These are phyloP conservation scores for Alaudala cheleensis DNA, from an alignment of 2,113 vertebrate species.

Conservation along the genomic window DNA sequence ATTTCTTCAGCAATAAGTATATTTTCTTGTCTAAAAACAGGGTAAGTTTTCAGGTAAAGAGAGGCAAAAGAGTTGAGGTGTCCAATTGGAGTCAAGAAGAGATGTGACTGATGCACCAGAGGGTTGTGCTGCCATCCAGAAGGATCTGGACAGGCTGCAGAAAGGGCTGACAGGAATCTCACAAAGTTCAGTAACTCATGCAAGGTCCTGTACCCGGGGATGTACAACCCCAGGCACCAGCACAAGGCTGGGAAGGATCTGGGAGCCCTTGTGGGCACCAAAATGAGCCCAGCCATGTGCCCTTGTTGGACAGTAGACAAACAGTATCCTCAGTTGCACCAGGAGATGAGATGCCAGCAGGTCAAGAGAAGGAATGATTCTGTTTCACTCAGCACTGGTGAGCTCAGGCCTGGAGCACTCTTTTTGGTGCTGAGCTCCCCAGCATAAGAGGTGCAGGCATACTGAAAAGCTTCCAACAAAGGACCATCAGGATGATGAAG, in stretches of 20 bases:
- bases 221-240: background rate
- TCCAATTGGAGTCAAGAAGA: background rate
- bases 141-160: background rate
- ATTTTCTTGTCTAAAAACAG: background rate
- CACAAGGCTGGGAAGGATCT: background rate
- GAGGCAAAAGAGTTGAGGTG: background rate
- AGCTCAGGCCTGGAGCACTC: background rate
- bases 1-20: background rate
- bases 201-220: background rate
- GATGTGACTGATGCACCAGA: background rate
- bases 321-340: background rate
- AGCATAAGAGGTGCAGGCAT: accelerated
- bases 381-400: background rate
- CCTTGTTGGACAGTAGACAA: background rate
- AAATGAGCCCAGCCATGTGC: background rate
- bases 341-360: background rate
- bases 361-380: too few species aligned
- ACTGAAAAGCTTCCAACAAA: background rate
- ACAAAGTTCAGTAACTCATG: accelerated
- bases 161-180: background rate
- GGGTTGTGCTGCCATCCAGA: background rate
- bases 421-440: background rate
- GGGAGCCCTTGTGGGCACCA: background rate
- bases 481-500: background rate
- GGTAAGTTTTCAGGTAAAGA: background rate